Base-by-base conservation (phyloP, 2,888 invertebrate species). In the Synergus japonicus region DNA sequence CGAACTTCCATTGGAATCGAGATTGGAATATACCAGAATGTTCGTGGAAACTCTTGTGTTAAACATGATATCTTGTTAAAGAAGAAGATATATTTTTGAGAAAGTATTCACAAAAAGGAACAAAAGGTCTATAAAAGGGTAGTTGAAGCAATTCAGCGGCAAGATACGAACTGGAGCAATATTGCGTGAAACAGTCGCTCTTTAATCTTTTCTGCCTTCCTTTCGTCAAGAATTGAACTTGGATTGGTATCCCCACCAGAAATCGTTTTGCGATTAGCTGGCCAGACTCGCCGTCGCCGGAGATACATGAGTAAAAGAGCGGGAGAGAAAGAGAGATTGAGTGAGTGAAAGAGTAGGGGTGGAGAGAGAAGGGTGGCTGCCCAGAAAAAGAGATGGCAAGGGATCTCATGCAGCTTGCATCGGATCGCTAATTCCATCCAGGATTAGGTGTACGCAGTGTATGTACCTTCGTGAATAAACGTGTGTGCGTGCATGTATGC, bases 361-460 rank as follows among this genome's bases (percentile, higher is more conserved):
- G 69, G 67, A 49, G 76, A 41, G 58, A 29, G 60, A 79, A 76
- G 80, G 79, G 79, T 80, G 81, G 76, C 73, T 80, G 69, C 66
- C 76, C 76, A 78, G 79, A 80, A 43, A 79, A 76, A 81, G 78
- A 79, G 63, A 78, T 66, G 77, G 77, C 13, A 73, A 64, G 76
- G 63, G 44, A 66, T 76, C 77, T 65, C 77, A 58, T 77, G 76
- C 63, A 54, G 73, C 73, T 73, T 73, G 73, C 73, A 54, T 73
- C 29, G 73, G 73, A 54, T 79, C 69, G 84, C 76, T 86, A 87
- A 87, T 87, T 83, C 84, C 76, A 15, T 73, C 76, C 81, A 78
- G 85, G 85, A 87, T 85, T 86, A 85, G 85, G 84, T 84, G 85
- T 83, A 82, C 81, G 80, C 80, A 79, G 60, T 76, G 77, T 81